These are phyloP conservation scores for Micrastur ruficollis DNA, from an alignment of 2,797 vertebrate species.

Conservation along the genomic window DNA sequence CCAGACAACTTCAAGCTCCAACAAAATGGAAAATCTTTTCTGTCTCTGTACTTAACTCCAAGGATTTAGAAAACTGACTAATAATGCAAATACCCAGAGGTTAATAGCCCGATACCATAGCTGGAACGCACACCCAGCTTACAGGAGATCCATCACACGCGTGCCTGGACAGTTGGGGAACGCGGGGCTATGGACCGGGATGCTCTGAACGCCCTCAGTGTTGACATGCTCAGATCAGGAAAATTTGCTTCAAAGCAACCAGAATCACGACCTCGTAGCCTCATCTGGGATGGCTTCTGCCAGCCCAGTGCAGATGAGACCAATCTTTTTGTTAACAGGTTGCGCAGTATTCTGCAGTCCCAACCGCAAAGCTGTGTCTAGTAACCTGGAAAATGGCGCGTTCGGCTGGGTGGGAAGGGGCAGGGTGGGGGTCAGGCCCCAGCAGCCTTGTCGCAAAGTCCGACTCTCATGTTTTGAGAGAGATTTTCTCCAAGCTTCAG, in stretches of 20 bases:
- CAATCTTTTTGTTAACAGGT: not conserved
- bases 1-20: not conserved
- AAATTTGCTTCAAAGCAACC: not conserved
- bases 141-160: not conserved
- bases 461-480: rapidly evolving
- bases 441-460: not conserved
- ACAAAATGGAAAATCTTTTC: constrained; percentile 46
- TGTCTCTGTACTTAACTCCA: constrained; percentile 1
- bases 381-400: not conserved
- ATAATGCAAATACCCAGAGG: constrained; percentile 71
- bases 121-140: not conserved
- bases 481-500: not conserved
- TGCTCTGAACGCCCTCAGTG: not conserved
- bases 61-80: constrained; percentile 69
- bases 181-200: not conserved
- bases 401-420: not conserved
- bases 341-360: not conserved
- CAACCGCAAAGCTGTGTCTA: not conserved
- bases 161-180: not conserved
- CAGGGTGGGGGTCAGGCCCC: not conserved
- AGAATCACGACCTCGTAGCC: not conserved
- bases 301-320: not conserved
- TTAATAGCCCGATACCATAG: constrained; percentile 66
- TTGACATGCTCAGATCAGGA: not conserved
- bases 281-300: not conserved